Evolutionary conservation across 53 echinoderm and acorn worm genomes (phyloP).

Genomic region (Paracentrotus lividus): DNA sequence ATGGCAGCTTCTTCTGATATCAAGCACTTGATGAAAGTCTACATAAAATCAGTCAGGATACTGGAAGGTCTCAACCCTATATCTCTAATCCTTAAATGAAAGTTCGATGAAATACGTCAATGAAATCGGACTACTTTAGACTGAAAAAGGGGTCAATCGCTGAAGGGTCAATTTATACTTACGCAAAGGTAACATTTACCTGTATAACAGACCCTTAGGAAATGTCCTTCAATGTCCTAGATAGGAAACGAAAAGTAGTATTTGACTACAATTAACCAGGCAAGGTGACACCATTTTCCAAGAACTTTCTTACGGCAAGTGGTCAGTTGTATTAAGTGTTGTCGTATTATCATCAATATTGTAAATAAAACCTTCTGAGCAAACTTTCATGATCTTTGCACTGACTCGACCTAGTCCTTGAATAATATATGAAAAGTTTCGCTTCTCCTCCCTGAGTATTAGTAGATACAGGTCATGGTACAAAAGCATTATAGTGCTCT

Average conservation of each 20-base stretch:
- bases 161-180: neutral
- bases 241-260: neutral
- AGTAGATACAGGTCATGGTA: neutral
- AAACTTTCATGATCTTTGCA: too few species aligned
- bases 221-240: neutral
- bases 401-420: neutral
- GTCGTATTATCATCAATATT: neutral
- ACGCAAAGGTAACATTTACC: neutral
- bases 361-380: neutral
- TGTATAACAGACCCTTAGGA: neutral
- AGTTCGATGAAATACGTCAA: too few species aligned
- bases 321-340: neutral
- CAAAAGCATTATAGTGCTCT: neutral
- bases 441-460: neutral
- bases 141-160: neutral
- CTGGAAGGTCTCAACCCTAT: too few species aligned
- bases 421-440: neutral
- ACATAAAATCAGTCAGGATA: too few species aligned
- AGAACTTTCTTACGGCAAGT: neutral
- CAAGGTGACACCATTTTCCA: neutral
- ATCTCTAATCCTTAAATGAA: too few species aligned
- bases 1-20: too few species aligned
- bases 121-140: neutral
- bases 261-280: neutral
- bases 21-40: too few species aligned